These are phyloP conservation scores for Pipra filicauda DNA, from an alignment of 2,113 vertebrate genomes.

Conservation along the genomic window DNA sequence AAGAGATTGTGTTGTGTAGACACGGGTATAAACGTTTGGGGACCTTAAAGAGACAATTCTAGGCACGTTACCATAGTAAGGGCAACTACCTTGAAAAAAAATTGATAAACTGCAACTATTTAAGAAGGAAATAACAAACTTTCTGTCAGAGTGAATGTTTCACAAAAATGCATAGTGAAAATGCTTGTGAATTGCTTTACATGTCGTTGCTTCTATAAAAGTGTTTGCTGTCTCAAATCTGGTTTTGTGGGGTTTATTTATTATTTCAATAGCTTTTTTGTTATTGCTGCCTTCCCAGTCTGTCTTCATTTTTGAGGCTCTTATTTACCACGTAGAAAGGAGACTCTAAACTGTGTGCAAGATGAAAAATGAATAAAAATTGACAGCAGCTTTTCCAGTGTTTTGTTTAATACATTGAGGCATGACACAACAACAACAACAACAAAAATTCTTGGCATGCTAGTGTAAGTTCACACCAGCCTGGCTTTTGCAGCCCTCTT, in stretches of 20 bases:
- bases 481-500: constrained; percentile 61
- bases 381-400: background rate
- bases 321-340: background rate
- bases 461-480: constrained; percentile 53
- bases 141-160: background rate
- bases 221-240: background rate
- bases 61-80: background rate
- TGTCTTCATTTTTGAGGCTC: background rate
- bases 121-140: background rate
- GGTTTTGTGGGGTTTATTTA: background rate
- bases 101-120: background rate
- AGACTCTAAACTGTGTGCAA: background rate
- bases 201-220: background rate
- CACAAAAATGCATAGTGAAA: background rate
- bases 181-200: background rate
- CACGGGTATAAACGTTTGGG: background rate
- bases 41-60: background rate
- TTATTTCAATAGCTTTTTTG: background rate
- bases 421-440: background rate
- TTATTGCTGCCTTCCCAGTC: background rate
- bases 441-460: constrained; percentile 11
- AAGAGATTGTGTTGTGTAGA: background rate
- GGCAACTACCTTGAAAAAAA: background rate
- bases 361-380: background rate
- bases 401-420: constrained; percentile 13